These are phyloP conservation scores for Dicrurus megarhynchus DNA, from an alignment of 2,113 vertebrate genomes.

Conservation along the genomic window DNA sequence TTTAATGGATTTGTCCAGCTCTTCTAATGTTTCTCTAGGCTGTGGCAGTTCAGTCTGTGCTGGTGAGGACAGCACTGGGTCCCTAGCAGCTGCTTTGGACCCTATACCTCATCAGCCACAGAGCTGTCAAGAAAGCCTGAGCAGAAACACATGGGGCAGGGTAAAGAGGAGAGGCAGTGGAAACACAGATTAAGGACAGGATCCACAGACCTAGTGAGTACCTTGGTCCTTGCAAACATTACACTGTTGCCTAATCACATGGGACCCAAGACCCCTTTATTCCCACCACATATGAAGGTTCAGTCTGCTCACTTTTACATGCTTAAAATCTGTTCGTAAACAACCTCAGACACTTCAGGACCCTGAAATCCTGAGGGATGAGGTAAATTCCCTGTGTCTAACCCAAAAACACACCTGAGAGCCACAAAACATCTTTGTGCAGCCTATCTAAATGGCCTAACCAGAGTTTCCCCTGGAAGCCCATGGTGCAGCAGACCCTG, in stretches of 20 bases:
- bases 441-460: not conserved
- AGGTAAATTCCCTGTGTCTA: not conserved
- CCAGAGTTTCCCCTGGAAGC: not conserved
- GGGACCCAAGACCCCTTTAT: not conserved
- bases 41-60: not conserved
- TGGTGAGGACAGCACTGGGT: not conserved
- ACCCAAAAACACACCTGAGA: not conserved
- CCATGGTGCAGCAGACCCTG: not conserved
- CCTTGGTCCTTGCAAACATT: not conserved
- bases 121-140: accelerated
- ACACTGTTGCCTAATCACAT: accelerated
- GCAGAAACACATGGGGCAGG: not conserved
- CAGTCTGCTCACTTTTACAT: not conserved
- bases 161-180: not conserved
- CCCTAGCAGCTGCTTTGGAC: not conserved
- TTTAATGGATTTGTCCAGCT: not conserved
- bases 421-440: not conserved
- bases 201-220: not conserved
- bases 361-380: not conserved
- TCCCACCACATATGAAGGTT: not conserved
- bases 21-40: not conserved
- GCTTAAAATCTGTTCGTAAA: not conserved
- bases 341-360: not conserved
- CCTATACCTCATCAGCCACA: not conserved
- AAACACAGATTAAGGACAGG: not conserved